Evolutionary conservation across 2,797 vertebrate species (phyloP), one percentile per base, ranked within the genome.

Genomic region (Sebastes vulpes): DNA sequence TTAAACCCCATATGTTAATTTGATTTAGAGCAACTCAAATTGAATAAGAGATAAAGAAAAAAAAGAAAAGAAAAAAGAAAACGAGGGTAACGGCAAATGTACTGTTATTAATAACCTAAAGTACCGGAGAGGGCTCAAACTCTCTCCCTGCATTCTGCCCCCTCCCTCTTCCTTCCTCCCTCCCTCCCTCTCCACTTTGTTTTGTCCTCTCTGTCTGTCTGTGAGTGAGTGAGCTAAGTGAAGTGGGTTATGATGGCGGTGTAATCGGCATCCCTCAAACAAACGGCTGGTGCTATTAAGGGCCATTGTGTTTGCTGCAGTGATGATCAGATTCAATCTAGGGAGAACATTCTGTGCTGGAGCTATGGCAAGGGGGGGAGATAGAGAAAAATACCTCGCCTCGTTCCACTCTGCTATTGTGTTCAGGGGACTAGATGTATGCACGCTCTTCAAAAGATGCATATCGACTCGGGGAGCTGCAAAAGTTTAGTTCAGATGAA

Each of bases 221-320:
- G 92, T 93, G 93, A 93, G 92, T 89, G 89, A 92, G 93, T 87
- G 92, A 90, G 93, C 93, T 95, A 94, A 95, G 94, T 94, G 94
- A 91, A 95, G 89, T 88, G 89, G 89, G 93, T 93, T 95, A 95
- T 95, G 94, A 95, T 95, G 95, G 93, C 69, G 83, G 92, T 91
- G 91, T 96, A 95, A 95, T 95, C 94, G 93, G 92, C 93, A 95
- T 95, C 94, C 93, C 89, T 95, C 94, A 94, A 95, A 94, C 89
- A 93, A 95, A 94, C 89, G 93, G 93, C 92, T 90, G 89, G 78
- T 87, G 93, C 94, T 94, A 95, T 96, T 96, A 95, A 92, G 90
- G 92, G 91, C 93, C 94, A 93, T 95, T 95, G 94, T 95, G 94
- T 95, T 94, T 94, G 93, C 92, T 90, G 91, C 92, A 89, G 93